Evolutionary conservation across 1,140 invertebrate genomes (phyloP), one percentile per base, ranked within the genome.

Genomic region (Eurosta solidaginis): DNA sequence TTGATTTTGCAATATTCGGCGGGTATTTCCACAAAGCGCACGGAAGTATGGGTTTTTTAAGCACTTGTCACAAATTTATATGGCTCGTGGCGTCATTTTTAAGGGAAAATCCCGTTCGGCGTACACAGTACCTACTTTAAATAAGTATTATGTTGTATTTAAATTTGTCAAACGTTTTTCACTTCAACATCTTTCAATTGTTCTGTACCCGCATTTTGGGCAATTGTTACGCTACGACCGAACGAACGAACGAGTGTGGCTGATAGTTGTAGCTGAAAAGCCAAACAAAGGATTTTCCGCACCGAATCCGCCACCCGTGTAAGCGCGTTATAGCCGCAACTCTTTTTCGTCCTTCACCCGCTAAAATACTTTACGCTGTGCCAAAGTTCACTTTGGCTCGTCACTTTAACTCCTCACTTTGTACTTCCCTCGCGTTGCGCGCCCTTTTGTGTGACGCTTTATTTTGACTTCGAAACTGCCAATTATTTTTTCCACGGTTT

Each of bases 401-500:
- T 59, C 54, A 29, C 27, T 33, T 68, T 47, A n/a, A n/a, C 45
- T 12, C 45, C n/a, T 47, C 45, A 47, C 12, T 17, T 52, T 68
- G 17, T n/a, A 5, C 33, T 40, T 68, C 14, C 3, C 54, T n/a
- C n/a, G n/a, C n/a, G 29, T 36, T 36, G 54, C 20, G 54, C 54
- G 17, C 14, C 59, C 14, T 68, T 68, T 40, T 68, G 17, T 33
- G n/a, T 3, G 1, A 7, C 59, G 12, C 33, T 68, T 68, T 68
- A 10, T 68, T 68, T 68, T 22, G 59, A 10, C 59, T 68, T 68
- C 36, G 20, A 27, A 12, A 22, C 33, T 68, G 59, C 59, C 59
- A 68, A 68, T 68, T 68, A 68, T 68, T 68, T 68, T 68, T 68
- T 68, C n/a, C 59, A 40, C 17, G 5, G n/a, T 68, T 68, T 40